phyloP scores from a whole-genome alignment of 1,140 invertebrate genomes.

The Drepana arcuata region DNA sequence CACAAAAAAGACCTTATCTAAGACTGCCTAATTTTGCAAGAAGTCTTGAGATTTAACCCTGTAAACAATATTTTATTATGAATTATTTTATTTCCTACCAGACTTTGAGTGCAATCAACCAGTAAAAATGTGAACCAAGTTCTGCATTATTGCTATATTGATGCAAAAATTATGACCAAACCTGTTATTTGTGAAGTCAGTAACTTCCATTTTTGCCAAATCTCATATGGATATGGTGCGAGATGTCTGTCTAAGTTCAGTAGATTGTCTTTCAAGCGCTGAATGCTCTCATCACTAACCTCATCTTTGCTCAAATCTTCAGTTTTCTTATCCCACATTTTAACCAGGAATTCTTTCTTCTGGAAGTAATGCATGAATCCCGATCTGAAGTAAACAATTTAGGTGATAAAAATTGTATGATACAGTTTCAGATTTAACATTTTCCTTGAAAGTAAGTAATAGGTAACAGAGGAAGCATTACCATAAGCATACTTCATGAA shows the following conservation, averaged over 20 bases:
- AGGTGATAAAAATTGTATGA: slow-evolving; percentile 3
- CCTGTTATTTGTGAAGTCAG: slow-evolving; percentile 84
- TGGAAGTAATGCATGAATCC: slow-evolving; percentile 94
- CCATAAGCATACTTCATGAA: no score
- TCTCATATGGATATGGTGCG: slow-evolving; percentile 93
- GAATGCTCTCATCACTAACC: slow-evolving; percentile 73
- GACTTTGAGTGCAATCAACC: no score
- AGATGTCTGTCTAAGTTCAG: slow-evolving; percentile 85
- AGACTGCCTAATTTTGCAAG: no score
- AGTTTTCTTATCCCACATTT: slow-evolving; percentile 84
- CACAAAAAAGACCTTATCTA: no score
- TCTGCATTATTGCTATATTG: no score
- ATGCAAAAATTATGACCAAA: no score
- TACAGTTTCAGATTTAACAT: neutral
- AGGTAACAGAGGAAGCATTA: no score
- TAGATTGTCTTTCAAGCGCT: slow-evolving; percentile 80
- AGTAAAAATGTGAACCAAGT: no score
- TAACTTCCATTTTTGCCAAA: slow-evolving; percentile 88
- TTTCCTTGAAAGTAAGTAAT: no score
- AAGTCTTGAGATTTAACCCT: no score
- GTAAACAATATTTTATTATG: no score
- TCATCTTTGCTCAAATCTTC: slow-evolving; percentile 79
- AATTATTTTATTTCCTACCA: no score
- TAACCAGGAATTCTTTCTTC: slow-evolving; percentile 86
- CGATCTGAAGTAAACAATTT: slow-evolving; percentile 77